Conservation (phyloP, 2,113 vertebrate genomes). For the Coreoperca whiteheadi region DNA sequence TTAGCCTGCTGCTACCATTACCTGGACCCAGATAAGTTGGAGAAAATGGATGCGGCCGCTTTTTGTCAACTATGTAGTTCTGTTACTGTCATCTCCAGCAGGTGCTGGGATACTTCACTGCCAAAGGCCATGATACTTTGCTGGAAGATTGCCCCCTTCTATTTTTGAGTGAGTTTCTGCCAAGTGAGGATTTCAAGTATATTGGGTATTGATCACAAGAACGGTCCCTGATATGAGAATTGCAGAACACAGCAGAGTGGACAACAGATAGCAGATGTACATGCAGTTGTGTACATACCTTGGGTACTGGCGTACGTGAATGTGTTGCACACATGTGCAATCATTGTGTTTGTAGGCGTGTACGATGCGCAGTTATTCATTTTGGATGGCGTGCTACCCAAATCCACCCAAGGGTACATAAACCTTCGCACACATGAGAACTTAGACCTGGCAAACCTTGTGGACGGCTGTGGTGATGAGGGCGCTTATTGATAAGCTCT, state of each 20-base stretch:
- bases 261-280: not conserved
- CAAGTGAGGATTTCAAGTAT: no score
- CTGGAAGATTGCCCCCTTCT: no score
- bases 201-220: not conserved
- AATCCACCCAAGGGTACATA: not conserved
- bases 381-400: not conserved
- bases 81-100: not conserved
- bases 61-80: not conserved
- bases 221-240: not conserved
- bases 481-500: not conserved
- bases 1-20: not conserved
- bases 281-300: not conserved
- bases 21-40: not conserved
- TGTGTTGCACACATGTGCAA: not conserved
- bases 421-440: not conserved
- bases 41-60: not conserved
- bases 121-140: not conserved
- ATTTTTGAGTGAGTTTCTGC: no score
- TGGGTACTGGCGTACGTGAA: not conserved
- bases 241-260: not conserved
- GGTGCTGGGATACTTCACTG: not conserved
- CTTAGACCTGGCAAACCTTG: not conserved
- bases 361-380: not conserved
- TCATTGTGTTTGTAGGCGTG: not conserved
- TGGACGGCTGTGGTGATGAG: not conserved